These are phyloP conservation scores for Euspilapteryx auroguttella DNA, from an alignment of 2,888 invertebrate species.

Conservation along the genomic window DNA sequence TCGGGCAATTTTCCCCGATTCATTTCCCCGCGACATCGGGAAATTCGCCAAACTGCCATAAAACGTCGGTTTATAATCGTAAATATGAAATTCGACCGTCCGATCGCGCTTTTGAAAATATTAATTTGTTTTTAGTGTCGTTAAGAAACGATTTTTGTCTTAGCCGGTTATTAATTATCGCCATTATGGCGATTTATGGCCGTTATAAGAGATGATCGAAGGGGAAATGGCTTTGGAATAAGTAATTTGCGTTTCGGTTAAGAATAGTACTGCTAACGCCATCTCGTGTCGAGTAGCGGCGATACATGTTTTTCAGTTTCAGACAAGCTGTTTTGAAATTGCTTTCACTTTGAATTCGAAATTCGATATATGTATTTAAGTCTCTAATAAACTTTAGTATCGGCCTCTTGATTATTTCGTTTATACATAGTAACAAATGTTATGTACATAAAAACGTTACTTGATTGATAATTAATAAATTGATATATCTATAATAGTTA, in stretches of 20 bases:
- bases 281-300: conserved; percentile 39
- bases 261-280: conserved; percentile 22
- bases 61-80: conserved; percentile 15
- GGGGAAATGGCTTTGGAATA: not conserved
- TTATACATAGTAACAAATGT: too few relatives aligned
- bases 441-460: too few relatives aligned
- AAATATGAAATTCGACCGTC: conserved; percentile 9
- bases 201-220: conserved; percentile 1
- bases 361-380: too few relatives aligned
- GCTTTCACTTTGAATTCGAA: too few relatives aligned
- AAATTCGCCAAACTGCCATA: conserved; percentile 10
- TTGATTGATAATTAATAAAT: too few relatives aligned
- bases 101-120: conserved; percentile 5
- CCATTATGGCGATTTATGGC: conserved; percentile 1
- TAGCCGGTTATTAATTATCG: conserved; percentile 2
- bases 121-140: not conserved
- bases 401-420: too few relatives aligned
- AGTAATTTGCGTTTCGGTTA: conserved; percentile 1
- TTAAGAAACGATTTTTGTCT: conserved; percentile 2
- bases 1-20: conserved; percentile 2
- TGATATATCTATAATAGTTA: too few relatives aligned
- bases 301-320: too few relatives aligned
- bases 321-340: too few relatives aligned
- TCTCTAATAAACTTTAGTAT: too few relatives aligned
- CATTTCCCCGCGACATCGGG: too few relatives aligned